A percentile compares a stretch with the other conserved stretches of the same genome.
Conservation (phyloP, 2,797 vertebrate genomes). For the Galaxias olidus region DNA sequence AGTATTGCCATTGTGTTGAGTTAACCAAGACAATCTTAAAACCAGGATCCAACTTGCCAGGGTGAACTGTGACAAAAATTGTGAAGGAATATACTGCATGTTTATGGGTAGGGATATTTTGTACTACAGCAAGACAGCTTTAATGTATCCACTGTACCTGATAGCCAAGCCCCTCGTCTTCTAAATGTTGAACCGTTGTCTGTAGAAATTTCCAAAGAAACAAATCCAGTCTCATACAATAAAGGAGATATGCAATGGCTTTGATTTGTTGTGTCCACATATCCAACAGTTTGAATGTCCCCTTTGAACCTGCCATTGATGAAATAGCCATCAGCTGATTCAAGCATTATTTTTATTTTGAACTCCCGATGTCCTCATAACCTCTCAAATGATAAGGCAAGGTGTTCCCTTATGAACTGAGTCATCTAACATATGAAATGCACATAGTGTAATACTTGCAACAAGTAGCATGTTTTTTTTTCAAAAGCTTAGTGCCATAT, state of each 20-base stretch:
- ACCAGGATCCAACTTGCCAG: conserved; percentile 74
- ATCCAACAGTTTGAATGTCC: conserved; percentile 72
- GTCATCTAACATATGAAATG: no score
- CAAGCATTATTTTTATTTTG: neutral
- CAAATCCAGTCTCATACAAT: conserved; percentile 84
- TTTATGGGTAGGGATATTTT: neutral
- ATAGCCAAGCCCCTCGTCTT: conserved; percentile 82
- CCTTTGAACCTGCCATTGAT: conserved; percentile 77
- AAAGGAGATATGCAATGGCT: conserved; percentile 89
- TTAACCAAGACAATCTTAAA: conserved; percentile 83
- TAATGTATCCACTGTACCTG: conserved; percentile 80
- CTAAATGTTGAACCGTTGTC: conserved; percentile 74
- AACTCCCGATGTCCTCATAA: neutral
- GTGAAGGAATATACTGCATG: no score
- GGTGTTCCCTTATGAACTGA: no score
- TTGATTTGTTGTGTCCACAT: conserved; percentile 61
- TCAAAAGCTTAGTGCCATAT: no score
- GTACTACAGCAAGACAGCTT: no score
- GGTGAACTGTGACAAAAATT: no score
- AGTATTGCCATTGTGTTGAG: conserved; percentile 91
- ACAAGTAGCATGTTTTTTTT: no score
- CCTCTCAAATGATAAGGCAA: no score
- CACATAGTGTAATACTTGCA: no score
- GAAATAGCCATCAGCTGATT: conserved; percentile 7
- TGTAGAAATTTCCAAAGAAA: conserved; percentile 83